Conservation (phyloP, 2,113 vertebrate genomes). For the Dendropsophus ebraccatus region DNA sequence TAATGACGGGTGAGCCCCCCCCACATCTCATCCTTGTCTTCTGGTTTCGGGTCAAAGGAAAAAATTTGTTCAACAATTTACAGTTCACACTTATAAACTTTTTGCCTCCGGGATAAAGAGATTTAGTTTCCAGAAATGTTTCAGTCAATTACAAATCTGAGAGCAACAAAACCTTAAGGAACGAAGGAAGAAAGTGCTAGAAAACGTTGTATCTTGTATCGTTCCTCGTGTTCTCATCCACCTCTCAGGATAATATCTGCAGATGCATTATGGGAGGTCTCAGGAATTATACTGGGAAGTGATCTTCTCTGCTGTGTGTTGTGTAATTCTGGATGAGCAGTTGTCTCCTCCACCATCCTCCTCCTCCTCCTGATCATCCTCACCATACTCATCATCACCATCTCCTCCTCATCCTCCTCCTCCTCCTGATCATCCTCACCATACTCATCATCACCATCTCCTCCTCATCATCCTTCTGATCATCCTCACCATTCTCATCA, state of each 20-base stretch:
- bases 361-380: not conserved
- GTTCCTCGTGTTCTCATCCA: not conserved
- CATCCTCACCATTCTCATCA: too few species aligned
- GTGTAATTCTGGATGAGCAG: not conserved
- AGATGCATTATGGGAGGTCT: not conserved
- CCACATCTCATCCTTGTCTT: slow-evolving; percentile 5
- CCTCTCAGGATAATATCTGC: not conserved
- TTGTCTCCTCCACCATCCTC: not conserved
- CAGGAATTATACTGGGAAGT: not conserved
- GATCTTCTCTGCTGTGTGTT: not conserved
- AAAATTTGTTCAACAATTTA: not conserved
- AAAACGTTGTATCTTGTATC: too few species aligned
- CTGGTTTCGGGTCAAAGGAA: not conserved
- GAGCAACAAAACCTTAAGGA: not conserved
- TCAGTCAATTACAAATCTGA: not conserved
- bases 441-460: too few species aligned
- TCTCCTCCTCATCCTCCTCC: too few species aligned
- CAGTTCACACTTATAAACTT: not conserved
- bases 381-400: too few species aligned
- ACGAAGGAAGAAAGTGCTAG: too few species aligned
- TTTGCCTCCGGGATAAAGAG: not conserved
- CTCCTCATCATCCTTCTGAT: too few species aligned
- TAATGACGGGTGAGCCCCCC: not conserved
- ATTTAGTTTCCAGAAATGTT: not conserved
- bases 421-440: too few species aligned